phyloP scores from a whole-genome alignment of 2,113 vertebrate species.

The Brachyistius frenatus region DNA sequence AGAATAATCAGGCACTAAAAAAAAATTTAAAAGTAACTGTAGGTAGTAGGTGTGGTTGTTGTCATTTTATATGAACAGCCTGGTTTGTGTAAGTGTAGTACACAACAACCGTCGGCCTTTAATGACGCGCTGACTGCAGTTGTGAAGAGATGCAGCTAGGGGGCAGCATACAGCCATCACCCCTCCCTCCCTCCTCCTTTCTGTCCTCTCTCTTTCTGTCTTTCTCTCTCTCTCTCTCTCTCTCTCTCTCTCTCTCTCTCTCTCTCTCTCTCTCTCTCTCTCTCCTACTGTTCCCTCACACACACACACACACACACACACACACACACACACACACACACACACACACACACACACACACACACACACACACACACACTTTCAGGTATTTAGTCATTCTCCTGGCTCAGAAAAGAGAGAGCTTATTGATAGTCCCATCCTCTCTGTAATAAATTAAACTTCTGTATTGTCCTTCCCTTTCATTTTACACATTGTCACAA shows the following conservation, averaged over 20 bases:
- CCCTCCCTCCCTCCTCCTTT: conserved; percentile 30
- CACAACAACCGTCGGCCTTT: background rate
- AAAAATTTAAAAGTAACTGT: background rate
- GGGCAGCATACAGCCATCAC: conserved; percentile 81
- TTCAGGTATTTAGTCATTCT: conserved; percentile 75
- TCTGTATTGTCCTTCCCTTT: conserved; percentile 83
- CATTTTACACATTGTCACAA: conserved; percentile 89
- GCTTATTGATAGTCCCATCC: conserved; percentile 85
- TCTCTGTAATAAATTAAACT: conserved; percentile 88
- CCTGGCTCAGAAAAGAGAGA: conserved; percentile 69
- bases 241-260: too few relatives aligned
- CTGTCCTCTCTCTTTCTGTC: background rate
- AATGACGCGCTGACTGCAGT: conserved; percentile 33
- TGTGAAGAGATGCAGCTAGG: conserved; percentile 67
- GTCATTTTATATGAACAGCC: background rate
- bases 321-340: conserved; percentile 17
- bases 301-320: conserved; percentile 7
- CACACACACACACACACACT: conserved; percentile 47
- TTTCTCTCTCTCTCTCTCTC: conserved; percentile 9
- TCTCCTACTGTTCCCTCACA: background rate
- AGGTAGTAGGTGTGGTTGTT: background rate
- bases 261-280: conserved; percentile 11
- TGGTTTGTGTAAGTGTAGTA: background rate
- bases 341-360: conserved; percentile 24
- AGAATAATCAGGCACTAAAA: background rate